Percentiles rank a stretch among this genome's conserved stretches.
phyloP scores from a whole-genome alignment of 2,797 vertebrate species.

The Schizothorax lantsangensis region DNA sequence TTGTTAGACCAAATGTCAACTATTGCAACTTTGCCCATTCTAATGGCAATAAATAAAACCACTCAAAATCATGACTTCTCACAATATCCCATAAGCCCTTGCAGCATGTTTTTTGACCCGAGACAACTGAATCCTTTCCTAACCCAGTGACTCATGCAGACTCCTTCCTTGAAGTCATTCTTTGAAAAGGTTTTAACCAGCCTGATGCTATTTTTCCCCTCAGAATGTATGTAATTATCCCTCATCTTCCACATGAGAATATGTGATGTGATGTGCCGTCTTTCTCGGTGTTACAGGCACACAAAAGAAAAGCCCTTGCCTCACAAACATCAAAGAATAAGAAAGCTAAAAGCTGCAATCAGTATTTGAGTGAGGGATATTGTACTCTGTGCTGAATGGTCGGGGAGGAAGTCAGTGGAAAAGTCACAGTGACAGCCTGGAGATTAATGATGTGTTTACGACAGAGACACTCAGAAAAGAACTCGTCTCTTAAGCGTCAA shows the following conservation, averaged over 20 bases:
- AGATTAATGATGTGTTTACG: conserved; percentile 58
- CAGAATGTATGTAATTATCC: conserved; percentile 53
- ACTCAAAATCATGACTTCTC: not conserved
- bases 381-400: conserved; percentile 43
- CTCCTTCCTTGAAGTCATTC: conserved; percentile 7
- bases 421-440: conserved; percentile 42
- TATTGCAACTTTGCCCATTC: not conserved
- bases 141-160: not conserved
- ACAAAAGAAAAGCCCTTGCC: conserved; percentile 50
- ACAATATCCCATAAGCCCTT: not conserved
- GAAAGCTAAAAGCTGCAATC: conserved; percentile 55
- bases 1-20: not conserved
- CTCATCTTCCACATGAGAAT: conserved; percentile 32
- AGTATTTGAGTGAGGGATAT: conserved; percentile 51
- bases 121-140: conserved; percentile 2
- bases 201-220: conserved; percentile 37
- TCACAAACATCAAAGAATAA: conserved; percentile 59
- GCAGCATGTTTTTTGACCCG: conserved; percentile 20
- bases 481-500: conserved; percentile 10
- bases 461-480: conserved; percentile 27
- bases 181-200: conserved; percentile 42
- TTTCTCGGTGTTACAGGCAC: conserved; percentile 38
- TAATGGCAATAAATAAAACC: not conserved
- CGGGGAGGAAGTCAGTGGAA: conserved; percentile 9
- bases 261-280: conserved; percentile 38